These are phyloP conservation scores for Drosophila ambigua DNA, from an alignment of 1,140 invertebrate species.

Conservation along the genomic window DNA sequence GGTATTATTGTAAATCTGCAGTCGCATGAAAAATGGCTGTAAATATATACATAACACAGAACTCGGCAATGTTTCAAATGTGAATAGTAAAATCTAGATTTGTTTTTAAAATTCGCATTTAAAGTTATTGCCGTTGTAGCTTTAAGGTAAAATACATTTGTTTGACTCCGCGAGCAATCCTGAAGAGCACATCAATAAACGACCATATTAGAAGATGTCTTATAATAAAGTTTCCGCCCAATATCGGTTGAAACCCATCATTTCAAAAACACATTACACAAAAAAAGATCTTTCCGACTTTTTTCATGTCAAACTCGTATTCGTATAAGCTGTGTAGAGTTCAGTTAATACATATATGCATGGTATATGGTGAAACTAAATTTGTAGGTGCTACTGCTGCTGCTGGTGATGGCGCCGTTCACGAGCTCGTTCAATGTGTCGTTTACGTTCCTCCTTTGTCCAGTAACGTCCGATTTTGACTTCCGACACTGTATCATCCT, in stretches of 20 bases:
- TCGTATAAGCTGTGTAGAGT: conserved; percentile 11
- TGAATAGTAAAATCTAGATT: not conserved
- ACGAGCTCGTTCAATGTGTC: conserved; percentile 88
- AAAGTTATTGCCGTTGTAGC: too few species aligned
- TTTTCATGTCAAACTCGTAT: not conserved
- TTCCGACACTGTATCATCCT: conserved; percentile 93
- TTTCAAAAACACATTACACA: not conserved
- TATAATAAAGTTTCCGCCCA: not conserved
- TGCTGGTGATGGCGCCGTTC: conserved; percentile 87
- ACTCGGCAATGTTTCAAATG: not conserved
- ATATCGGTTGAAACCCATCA: too few species aligned
- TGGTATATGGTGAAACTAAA: conserved; percentile 4
- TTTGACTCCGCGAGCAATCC: conserved; percentile 5
- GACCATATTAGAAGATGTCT: not conserved
- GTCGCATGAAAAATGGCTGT: not conserved
- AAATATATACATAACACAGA: not conserved
- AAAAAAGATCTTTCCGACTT: not conserved
- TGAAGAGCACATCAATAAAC: not conserved
- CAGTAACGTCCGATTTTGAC: conserved; percentile 92
- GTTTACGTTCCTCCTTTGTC: conserved; percentile 91
- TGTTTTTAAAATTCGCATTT: not conserved
- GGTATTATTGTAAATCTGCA: not conserved
- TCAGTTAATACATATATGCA: not conserved
- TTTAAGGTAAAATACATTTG: conserved; percentile 2
- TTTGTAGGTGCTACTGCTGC: conserved; percentile 38